phyloP scores from a whole-genome alignment of 2,888 invertebrate species.

The Drosophila silvestris region DNA sequence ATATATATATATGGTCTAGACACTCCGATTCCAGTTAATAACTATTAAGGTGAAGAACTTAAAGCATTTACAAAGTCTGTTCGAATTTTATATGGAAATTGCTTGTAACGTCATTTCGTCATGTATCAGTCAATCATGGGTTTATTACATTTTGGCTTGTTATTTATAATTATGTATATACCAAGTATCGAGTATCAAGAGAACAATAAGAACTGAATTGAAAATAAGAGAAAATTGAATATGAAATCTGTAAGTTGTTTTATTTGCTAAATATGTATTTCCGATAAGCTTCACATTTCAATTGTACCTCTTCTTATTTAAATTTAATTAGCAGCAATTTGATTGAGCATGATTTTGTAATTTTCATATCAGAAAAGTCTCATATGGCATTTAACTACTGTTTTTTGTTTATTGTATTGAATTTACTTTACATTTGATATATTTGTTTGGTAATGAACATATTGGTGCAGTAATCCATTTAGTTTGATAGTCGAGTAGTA shows the following conservation, averaged over 20 bases:
- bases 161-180: neutral
- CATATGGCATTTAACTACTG: neutral
- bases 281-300: neutral
- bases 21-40: slow-evolving; percentile 36
- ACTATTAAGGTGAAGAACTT: slow-evolving; percentile 25
- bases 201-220: neutral
- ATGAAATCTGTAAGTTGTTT: neutral
- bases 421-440: neutral
- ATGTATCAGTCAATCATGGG: neutral
- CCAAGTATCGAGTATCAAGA: neutral
- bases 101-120: slow-evolving; percentile 20
- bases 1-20: slow-evolving; percentile 20
- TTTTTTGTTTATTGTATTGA: neutral
- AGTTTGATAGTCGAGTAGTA: neutral
- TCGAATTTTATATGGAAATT: slow-evolving; percentile 4
- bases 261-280: neutral
- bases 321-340: neutral
- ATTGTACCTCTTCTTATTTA: neutral
- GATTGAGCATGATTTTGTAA: neutral
- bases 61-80: slow-evolving; percentile 25
- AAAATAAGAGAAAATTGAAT: neutral
- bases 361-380: neutral
- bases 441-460: slow-evolving; percentile 25
- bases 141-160: neutral
- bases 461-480: slow-evolving; percentile 10